Conservation (phyloP, 2,113 vertebrate species). For the Chascanopsetta lugubris region DNA sequence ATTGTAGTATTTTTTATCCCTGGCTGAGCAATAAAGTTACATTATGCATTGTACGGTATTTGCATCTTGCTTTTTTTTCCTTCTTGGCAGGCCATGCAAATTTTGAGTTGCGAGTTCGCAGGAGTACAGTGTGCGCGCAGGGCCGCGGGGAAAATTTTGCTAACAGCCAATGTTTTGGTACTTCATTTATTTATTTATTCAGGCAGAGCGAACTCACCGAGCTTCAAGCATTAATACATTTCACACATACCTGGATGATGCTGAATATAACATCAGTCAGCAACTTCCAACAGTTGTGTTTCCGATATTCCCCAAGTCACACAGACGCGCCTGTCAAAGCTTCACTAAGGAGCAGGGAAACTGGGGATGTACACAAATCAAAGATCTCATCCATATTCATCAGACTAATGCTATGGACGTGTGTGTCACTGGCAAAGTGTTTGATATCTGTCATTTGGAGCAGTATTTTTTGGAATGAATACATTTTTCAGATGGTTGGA, state of each 20-base stretch:
- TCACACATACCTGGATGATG: not conserved
- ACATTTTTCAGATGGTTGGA: no score
- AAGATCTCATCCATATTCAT: not conserved
- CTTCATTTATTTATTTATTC: constrained; percentile 19
- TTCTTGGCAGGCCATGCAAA: not conserved
- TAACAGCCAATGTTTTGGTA: not conserved
- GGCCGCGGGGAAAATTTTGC: not conserved
- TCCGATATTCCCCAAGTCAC: not conserved
- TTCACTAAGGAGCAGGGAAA: not conserved
- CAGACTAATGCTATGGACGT: not conserved
- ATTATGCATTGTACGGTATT: not conserved
- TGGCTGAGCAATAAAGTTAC: not conserved
- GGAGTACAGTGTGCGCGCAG: not conserved
- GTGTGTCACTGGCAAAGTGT: not conserved
- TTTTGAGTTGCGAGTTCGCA: constrained; percentile 7
- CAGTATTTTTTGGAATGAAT: no score
- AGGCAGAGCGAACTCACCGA: not conserved
- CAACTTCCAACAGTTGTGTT: not conserved
- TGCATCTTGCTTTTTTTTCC: no score
- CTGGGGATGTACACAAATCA: not conserved
- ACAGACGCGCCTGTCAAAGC: not conserved
- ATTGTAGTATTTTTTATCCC: not conserved
- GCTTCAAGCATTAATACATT: constrained; percentile 3
- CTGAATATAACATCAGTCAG: not conserved
- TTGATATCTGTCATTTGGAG: no score